phyloP scores from a whole-genome alignment of 2,113 vertebrate species.

The Carassius gibelio region DNA sequence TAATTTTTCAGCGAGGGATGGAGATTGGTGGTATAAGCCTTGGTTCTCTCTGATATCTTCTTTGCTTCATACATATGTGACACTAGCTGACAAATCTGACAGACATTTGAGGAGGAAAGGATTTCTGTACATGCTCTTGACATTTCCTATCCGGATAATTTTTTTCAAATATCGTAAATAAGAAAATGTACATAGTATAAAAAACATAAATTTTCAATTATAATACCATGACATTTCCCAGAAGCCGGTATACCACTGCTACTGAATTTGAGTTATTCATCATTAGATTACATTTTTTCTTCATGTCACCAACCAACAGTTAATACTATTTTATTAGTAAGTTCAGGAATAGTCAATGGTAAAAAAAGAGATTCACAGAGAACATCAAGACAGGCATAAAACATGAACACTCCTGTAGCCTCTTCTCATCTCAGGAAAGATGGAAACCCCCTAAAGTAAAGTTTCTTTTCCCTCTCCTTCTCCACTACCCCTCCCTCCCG shows the following conservation, averaged over 20 bases:
- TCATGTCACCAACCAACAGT: not conserved
- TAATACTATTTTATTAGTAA: too few species aligned
- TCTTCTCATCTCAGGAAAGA: conserved; percentile 10
- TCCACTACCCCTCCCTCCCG: conserved; percentile 6
- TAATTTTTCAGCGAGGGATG: not conserved
- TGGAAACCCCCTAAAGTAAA: conserved; percentile 39
- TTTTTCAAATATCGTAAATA: not conserved
- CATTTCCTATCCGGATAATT: not conserved
- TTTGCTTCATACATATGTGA: not conserved
- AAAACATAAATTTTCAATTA: not conserved
- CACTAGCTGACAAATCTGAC: not conserved
- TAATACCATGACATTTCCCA: not conserved
- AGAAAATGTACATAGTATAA: not conserved
- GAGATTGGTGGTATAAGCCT: not conserved
- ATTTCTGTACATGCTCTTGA: conserved; percentile 5
- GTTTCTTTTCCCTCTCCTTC: conserved; percentile 13
- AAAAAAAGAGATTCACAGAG: not conserved
- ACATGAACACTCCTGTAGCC: conserved; percentile 3
- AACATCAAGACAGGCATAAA: not conserved
- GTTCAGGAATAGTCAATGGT: not conserved
- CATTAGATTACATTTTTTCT: not conserved
- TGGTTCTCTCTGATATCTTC: not conserved
- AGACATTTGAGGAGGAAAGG: not conserved
- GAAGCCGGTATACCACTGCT: too few species aligned
- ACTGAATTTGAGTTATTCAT: not conserved